These are phyloP conservation scores for Cyprinella venusta DNA, from an alignment of 2,797 vertebrate genomes.

Conservation along the genomic window DNA sequence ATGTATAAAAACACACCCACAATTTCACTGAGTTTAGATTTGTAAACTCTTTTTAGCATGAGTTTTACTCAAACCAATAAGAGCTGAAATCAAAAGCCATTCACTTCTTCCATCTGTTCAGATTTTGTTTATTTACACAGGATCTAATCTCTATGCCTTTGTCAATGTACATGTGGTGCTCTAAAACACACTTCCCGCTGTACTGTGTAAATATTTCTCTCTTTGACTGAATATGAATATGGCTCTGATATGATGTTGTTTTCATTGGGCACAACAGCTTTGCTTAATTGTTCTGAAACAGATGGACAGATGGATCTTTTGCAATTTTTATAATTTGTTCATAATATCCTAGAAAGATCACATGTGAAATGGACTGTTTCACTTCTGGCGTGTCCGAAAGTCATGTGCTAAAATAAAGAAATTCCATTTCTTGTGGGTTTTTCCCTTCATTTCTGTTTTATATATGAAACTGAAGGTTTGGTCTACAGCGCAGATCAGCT, in stretches of 20 bases:
- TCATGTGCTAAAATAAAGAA: conserved; percentile 43
- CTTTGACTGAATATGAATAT: conserved; percentile 22
- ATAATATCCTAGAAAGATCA: conserved; percentile 31
- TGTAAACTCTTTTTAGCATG: conserved; percentile 8
- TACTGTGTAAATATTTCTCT: conserved; percentile 53
- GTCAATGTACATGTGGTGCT: conserved; percentile 53
- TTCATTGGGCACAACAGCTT: conserved; percentile 40
- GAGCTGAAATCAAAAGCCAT: conserved; percentile 54
- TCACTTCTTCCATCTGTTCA: conserved; percentile 11
- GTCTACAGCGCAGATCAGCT: background rate
- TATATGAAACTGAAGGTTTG: background rate
- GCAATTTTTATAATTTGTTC: conserved; percentile 51
- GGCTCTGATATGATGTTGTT: conserved; percentile 36
- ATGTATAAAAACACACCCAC: conserved; percentile 1
- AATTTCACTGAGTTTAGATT: background rate
- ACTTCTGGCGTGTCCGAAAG: conserved; percentile 30
- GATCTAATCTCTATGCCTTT: conserved; percentile 35
- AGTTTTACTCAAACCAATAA: background rate
- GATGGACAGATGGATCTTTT: conserved; percentile 22
- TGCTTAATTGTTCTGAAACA: conserved; percentile 31
- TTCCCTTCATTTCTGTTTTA: background rate
- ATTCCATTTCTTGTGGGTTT: background rate
- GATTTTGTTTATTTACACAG: conserved; percentile 13
- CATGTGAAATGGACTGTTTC: conserved; percentile 38
- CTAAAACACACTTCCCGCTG: conserved; percentile 37